Evolutionary conservation across 2,113 vertebrate genomes (phyloP).

Genomic region (Macquaria ambigua): DNA sequence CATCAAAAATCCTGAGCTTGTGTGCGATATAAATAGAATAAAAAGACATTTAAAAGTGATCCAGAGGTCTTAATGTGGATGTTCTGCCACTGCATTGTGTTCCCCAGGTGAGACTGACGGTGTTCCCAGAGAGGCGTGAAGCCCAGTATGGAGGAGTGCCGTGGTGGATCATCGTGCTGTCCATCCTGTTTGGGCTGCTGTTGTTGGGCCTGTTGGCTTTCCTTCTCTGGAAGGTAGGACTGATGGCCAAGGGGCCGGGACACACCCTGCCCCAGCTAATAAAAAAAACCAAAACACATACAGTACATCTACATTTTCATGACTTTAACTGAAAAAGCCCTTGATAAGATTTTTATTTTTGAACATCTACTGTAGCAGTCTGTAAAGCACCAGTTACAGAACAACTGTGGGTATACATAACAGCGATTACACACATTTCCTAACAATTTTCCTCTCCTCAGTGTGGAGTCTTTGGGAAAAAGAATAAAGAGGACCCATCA

Average conservation of each 20-base stretch:
- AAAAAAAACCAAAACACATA: not conserved
- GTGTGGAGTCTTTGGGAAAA: conserved; percentile 99
- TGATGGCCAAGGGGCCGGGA: conserved; percentile 1
- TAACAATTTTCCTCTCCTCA: conserved; percentile 90
- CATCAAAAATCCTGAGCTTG: not conserved
- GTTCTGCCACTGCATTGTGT: not conserved
- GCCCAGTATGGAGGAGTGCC: conserved; percentile 87
- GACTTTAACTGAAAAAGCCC: not conserved
- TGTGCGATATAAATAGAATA: not conserved
- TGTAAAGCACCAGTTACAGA: conserved; percentile 15
- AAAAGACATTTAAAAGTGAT: not conserved
- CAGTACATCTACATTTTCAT: not conserved
- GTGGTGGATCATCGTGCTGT: conserved; percentile 95
- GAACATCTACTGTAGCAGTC: not conserved
- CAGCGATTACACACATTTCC: conserved; percentile 82
- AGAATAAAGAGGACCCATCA: conserved; percentile 93
- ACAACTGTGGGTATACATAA: conserved; percentile 16
- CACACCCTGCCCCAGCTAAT: not conserved
- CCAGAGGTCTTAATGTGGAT: not conserved
- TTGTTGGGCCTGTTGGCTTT: conserved; percentile 92
- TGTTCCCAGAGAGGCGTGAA: conserved; percentile 90
- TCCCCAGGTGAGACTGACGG: conserved; percentile 89
- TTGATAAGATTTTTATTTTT: not conserved
- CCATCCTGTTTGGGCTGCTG: conserved; percentile 92
- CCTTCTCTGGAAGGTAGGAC: conserved; percentile 95